Evolutionary conservation across 2,797 vertebrate species (phyloP).

Genomic region (Craterocephalus amniculus): DNA sequence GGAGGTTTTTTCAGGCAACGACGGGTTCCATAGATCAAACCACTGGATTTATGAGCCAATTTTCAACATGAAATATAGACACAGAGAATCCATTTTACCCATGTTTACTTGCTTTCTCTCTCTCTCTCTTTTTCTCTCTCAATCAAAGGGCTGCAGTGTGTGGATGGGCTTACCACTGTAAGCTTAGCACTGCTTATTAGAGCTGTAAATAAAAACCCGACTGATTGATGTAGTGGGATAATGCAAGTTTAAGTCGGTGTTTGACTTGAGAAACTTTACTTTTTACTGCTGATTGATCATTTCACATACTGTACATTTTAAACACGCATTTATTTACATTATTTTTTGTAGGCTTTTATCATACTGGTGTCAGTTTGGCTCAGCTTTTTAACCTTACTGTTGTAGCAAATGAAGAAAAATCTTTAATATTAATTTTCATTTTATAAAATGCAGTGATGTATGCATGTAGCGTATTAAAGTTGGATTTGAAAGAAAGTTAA

Average conservation of each 20-base stretch:
- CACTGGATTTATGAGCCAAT: constrained; percentile 97
- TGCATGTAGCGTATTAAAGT: no score
- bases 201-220: constrained; percentile 45
- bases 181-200: constrained; percentile 36
- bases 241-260: constrained; percentile 8
- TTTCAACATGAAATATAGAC: constrained; percentile 99
- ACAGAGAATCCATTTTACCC: constrained; percentile 92
- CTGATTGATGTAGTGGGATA: constrained; percentile 18
- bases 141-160: constrained; percentile 63
- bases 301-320: no score
- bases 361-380: no score
- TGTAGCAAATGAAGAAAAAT: no score
- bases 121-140: constrained; percentile 55
- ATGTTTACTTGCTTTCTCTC: constrained; percentile 82
- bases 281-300: no score
- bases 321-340: no score
- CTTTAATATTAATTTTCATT: no score
- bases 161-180: constrained; percentile 36
- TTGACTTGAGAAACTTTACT: neutral
- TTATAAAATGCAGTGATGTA: no score
- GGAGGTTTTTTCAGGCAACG: constrained; percentile 98
- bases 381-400: no score
- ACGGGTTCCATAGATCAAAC: constrained; percentile 98
- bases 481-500: no score
- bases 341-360: no score